These are phyloP conservation scores for Mormoops blainvillei DNA, from an alignment of 2,113 vertebrate genomes.

Conservation along the genomic window DNA sequence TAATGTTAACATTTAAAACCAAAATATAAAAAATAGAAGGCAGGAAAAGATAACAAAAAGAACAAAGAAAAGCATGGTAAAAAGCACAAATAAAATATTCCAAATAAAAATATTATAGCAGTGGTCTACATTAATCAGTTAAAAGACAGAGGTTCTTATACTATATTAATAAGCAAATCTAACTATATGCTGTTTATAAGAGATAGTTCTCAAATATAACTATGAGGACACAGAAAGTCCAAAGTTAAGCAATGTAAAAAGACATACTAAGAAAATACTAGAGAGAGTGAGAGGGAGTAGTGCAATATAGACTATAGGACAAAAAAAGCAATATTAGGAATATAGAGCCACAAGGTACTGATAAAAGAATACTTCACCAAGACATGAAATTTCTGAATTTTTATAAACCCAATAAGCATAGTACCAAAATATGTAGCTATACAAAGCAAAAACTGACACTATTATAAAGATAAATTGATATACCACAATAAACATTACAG, in stretches of 20 bases:
- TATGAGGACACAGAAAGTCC: neutral
- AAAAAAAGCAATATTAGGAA: neutral
- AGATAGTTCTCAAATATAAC: neutral
- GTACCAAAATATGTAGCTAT: neutral
- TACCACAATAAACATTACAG: neutral
- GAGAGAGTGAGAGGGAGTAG: neutral
- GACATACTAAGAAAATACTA: neutral
- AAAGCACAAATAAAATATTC: neutral
- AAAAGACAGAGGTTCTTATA: neutral
- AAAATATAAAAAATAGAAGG: neutral
- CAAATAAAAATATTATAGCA: neutral
- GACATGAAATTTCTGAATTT: neutral
- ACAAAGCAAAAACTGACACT: neutral
- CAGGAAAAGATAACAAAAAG: neutral
- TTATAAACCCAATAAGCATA: neutral
- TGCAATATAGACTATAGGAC: neutral
- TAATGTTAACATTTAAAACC: slow-evolving; percentile 8
- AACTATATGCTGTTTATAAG: neutral
- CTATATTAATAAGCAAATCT: neutral
- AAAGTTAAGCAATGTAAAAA: neutral
- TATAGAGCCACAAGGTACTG: neutral
- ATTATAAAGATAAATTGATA: neutral
- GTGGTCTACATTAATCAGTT: neutral
- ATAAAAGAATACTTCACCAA: neutral
- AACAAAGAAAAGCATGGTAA: slow-evolving; percentile 5